A percentile compares a stretch with the other conserved stretches of the same genome.
Conservation (phyloP, 2,888 invertebrate genomes). For the Drosophila maculinotata region DNA sequence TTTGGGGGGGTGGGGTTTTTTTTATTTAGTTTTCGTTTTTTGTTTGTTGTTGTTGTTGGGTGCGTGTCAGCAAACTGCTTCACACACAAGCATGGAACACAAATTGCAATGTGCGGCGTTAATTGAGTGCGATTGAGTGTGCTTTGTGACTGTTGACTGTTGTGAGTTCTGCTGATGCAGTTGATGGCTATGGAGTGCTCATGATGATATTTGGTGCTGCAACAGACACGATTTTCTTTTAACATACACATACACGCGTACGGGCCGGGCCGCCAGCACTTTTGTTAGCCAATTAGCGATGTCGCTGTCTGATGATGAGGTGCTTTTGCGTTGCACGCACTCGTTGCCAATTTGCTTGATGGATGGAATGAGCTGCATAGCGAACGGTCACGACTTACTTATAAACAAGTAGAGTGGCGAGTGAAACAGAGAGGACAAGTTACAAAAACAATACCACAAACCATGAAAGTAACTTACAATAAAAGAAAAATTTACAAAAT, state of each 20-base stretch:
- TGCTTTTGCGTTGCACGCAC: slow-evolving; percentile 58
- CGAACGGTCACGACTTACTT: slow-evolving; percentile 28
- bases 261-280: slow-evolving; percentile 40
- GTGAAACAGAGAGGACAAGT: slow-evolving; percentile 29
- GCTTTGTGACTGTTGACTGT: slow-evolving; percentile 27
- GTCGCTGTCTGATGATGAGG: slow-evolving; percentile 72
- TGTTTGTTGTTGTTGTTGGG: slow-evolving; percentile 29
- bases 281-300: slow-evolving; percentile 78
- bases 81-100: slow-evolving; percentile 69
- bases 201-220: slow-evolving; percentile 47
- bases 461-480: slow-evolving; percentile 24
- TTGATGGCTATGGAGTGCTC: slow-evolving; percentile 31
- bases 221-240: slow-evolving; percentile 34
- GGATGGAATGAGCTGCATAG: slow-evolving; percentile 60
- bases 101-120: slow-evolving; percentile 76
- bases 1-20: slow-evolving; percentile 38
- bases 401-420: slow-evolving; percentile 24
- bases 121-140: slow-evolving; percentile 57
- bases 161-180: slow-evolving; percentile 28
- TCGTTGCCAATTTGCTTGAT: slow-evolving; percentile 69
- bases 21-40: slow-evolving; percentile 55
- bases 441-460: slow-evolving; percentile 28
- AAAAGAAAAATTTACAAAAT: slow-evolving; percentile 17
- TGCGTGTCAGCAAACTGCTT: slow-evolving; percentile 39
- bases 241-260: slow-evolving; percentile 20